Conservation (phyloP, 1,140 invertebrate species). For the Drosophila orena region DNA sequence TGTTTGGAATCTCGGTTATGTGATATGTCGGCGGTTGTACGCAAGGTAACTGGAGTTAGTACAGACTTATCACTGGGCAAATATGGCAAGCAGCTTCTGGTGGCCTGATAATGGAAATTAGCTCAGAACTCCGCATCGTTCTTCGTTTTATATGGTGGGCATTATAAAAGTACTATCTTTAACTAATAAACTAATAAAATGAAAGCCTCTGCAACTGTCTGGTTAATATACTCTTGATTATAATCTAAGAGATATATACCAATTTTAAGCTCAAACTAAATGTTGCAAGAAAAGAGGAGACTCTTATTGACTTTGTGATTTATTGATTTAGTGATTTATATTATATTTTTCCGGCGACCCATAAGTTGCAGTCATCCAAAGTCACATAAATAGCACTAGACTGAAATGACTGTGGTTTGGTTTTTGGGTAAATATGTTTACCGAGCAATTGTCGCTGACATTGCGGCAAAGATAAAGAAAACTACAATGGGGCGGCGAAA, state of each 20-base stretch:
- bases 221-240: too few relatives aligned
- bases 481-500: slow-evolving; percentile 13
- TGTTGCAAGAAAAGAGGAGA: too few relatives aligned
- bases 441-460: slow-evolving; percentile 59
- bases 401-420: slow-evolving; percentile 28
- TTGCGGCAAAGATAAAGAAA: slow-evolving; percentile 59
- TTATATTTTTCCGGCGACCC: neutral
- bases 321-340: neutral
- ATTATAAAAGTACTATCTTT: neutral
- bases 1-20: slow-evolving; percentile 26
- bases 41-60: slow-evolving; percentile 3
- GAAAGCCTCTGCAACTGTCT: too few relatives aligned
- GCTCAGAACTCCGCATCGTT: neutral
- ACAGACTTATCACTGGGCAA: slow-evolving; percentile 25
- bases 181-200: neutral
- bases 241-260: neutral
- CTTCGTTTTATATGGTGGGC: neutral
- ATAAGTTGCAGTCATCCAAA: slow-evolving; percentile 10
- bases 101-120: slow-evolving; percentile 4
- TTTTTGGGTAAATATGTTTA: slow-evolving; percentile 57
- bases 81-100: slow-evolving; percentile 31
- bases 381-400: slow-evolving; percentile 13
- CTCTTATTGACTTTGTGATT: neutral
- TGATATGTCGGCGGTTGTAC: slow-evolving; percentile 28
- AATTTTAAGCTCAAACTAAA: neutral